Evolutionary conservation across 2,113 vertebrate species (phyloP).

Genomic region (Brachionichthys hirsutus): DNA sequence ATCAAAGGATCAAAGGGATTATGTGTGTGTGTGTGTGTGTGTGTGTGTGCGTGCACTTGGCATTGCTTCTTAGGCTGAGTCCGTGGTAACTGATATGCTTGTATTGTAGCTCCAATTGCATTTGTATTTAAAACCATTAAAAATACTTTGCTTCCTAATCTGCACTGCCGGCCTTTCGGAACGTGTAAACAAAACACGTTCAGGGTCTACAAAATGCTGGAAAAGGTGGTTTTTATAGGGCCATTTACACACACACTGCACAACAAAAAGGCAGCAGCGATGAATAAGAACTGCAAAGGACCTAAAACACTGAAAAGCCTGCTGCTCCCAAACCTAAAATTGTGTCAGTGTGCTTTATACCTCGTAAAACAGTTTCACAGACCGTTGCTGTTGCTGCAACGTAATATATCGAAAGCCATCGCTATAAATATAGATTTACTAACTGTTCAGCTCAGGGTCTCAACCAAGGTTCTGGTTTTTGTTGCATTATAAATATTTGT

Average conservation of each 20-base stretch:
- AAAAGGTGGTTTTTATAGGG: too few relatives aligned
- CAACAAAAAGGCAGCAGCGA: slow-evolving; percentile 6
- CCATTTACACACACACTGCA: slow-evolving; percentile 4
- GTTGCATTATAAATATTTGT: too few relatives aligned
- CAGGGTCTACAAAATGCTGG: slow-evolving; percentile 17
- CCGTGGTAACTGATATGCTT: slow-evolving; percentile 54
- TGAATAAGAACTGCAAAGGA: neutral
- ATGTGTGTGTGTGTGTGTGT: slow-evolving; percentile 19
- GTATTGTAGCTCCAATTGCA: slow-evolving; percentile 52
- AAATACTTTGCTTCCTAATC: slow-evolving; percentile 44
- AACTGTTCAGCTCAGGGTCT: too few relatives aligned
- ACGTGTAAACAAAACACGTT: slow-evolving; percentile 26
- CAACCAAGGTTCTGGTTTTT: too few relatives aligned
- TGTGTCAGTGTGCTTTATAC: neutral
- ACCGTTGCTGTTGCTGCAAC: too few relatives aligned
- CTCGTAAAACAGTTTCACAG: neutral
- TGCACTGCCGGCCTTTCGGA: slow-evolving; percentile 41
- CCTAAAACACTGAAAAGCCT: neutral
- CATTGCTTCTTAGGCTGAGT: slow-evolving; percentile 49
- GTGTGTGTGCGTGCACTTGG: slow-evolving; percentile 36
- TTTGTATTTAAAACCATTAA: slow-evolving; percentile 54
- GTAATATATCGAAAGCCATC: too few relatives aligned
- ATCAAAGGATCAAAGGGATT: slow-evolving; percentile 68
- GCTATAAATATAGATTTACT: too few relatives aligned
- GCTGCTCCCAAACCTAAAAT: neutral